Base-by-base conservation (phyloP, 1,140 invertebrate species). In the Drosophila auraria region DNA sequence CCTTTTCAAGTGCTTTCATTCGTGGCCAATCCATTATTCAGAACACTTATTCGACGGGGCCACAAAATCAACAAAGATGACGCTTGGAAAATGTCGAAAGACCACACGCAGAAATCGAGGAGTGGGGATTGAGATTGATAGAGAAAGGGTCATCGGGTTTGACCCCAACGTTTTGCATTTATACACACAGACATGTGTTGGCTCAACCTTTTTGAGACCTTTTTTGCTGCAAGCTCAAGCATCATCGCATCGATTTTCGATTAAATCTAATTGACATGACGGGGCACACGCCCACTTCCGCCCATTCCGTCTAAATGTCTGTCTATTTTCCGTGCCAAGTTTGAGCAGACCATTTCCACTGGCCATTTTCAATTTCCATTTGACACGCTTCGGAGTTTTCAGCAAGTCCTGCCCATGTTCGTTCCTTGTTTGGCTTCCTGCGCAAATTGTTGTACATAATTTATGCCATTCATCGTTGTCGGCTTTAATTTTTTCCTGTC, bases 241-340 rank as follows among this genome's bases (percentile, higher is more conserved):
- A 59, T 58, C 54, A 56, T 25, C 11, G 27, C 45, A 87, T 84
- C 61, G 82, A 86, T 84, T 87, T 86, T 78, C 82, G 63, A 78
- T 86, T 82, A 82, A 58, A 72, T 82, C 58, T 82, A 82, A 87
- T 86, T 84, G 78, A 70, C 82, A 63, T 69, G 62, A 60, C 58
- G 59, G 25, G 42, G 5, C 62, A 61, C 61, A 60, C 61, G 61
- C 70, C 51, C 66, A 53, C 62, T 42, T 50, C 36, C 56, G 38
- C 30, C 62, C 71, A 2, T 14, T 42, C 30, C 9, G 56, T 45
- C 53, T 25, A 23, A 33, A 40, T 64, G 47, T 60, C 65, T 54
- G 64, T 25, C 75, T 49, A 45, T 23, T 38, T 77, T 38, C 50
- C 40, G 45, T 66, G 72, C 42, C 61, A 50, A 54, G 44, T 36